phyloP scores from a whole-genome alignment of 2,888 invertebrate species.

The Acholoe squamosa region DNA sequence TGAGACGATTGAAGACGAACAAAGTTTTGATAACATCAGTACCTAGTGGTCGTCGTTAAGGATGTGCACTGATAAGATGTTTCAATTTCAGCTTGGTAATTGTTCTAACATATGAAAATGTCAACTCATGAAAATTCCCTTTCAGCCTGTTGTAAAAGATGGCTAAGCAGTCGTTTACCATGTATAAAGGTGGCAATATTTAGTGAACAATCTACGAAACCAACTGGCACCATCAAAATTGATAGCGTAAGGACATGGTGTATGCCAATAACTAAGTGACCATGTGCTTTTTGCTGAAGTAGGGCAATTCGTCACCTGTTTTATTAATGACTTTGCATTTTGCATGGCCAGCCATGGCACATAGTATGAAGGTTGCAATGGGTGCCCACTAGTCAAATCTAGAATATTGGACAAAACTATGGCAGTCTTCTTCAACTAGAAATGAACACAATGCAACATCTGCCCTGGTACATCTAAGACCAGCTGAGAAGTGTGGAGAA shows the following conservation, averaged over 20 bases:
- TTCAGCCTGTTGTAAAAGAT: background rate
- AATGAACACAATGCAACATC: too few relatives aligned
- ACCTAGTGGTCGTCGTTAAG: background rate
- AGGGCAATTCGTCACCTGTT: too few relatives aligned
- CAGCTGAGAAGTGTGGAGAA: background rate
- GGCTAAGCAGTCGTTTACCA: background rate
- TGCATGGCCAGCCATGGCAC: background rate
- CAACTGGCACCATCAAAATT: background rate
- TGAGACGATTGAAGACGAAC: background rate
- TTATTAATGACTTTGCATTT: background rate
- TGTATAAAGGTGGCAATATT: background rate
- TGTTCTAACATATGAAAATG: background rate
- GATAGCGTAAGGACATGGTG: background rate
- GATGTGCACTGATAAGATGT: background rate
- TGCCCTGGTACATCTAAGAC: background rate
- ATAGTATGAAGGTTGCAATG: background rate
- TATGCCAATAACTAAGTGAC: background rate
- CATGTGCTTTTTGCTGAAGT: background rate
- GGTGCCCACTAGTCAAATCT: background rate
- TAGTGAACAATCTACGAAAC: background rate
- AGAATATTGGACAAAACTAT: background rate
- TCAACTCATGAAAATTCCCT: background rate
- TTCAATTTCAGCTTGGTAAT: background rate
- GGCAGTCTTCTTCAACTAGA: too few relatives aligned
- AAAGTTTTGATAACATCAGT: background rate